Evolutionary conservation across 1,140 invertebrate genomes (phyloP).

Genomic region (Triops cancriformis): DNA sequence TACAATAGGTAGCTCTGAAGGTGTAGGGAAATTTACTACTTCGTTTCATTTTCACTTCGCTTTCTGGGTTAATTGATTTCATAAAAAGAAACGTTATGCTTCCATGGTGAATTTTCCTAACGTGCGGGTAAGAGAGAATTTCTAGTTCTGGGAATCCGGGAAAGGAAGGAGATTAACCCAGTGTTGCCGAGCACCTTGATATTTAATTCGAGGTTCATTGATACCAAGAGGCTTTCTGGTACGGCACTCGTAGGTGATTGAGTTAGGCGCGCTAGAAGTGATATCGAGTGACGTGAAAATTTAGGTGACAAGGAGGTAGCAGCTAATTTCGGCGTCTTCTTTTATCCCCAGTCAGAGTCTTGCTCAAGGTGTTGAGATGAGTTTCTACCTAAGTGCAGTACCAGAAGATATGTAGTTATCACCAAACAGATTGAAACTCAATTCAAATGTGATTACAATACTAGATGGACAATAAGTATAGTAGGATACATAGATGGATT

Average conservation of each 20-base stretch:
- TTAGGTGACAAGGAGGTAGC: neutral
- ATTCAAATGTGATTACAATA: neutral
- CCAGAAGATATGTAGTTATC: neutral
- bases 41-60: too few relatives aligned
- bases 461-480: too few relatives aligned
- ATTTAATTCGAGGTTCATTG: neutral
- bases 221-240: neutral
- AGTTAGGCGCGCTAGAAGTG: neutral
- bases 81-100: too few relatives aligned
- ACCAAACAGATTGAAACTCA: neutral
- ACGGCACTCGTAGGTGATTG: neutral
- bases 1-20: too few relatives aligned
- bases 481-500: too few relatives aligned
- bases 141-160: too few relatives aligned
- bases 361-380: constrained; percentile 21
- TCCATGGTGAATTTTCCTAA: too few relatives aligned
- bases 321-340: constrained; percentile 19
- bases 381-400: constrained; percentile 22
- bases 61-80: too few relatives aligned
- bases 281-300: neutral
- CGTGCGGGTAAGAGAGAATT: too few relatives aligned
- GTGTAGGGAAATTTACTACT: too few relatives aligned
- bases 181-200: neutral
- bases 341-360: constrained; percentile 19
- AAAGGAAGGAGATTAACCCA: neutral